phyloP scores from a whole-genome alignment of 2,888 invertebrate genomes.

The Dione juno region DNA sequence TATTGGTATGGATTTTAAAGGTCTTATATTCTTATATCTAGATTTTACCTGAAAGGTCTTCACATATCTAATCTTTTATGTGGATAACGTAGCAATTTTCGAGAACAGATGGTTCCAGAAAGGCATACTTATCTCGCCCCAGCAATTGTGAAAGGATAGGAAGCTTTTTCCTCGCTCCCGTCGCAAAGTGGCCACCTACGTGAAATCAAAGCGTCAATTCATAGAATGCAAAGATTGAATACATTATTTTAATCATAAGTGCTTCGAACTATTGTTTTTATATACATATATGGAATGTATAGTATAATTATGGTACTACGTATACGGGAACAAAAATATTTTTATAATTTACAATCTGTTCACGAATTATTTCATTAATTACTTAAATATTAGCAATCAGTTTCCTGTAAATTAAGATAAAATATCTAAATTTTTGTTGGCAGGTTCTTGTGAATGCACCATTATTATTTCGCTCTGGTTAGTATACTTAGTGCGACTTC shows the following conservation, averaged over 20 bases:
- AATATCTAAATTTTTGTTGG: too few species aligned
- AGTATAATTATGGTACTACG: too few species aligned
- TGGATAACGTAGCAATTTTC: conserved; percentile 43
- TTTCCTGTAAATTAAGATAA: too few species aligned
- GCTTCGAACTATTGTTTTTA: neutral
- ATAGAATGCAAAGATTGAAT: conserved; percentile 42
- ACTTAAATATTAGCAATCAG: too few species aligned
- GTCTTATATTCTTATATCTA: neutral
- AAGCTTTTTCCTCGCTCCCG: conserved; percentile 59
- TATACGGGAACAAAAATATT: too few species aligned
- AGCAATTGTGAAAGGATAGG: conserved; percentile 59
- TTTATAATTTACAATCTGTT: too few species aligned
- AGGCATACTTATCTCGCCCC: conserved; percentile 59
- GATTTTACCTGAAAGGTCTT: conserved; percentile 18
- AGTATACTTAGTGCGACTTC: too few species aligned
- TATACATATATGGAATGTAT: too few species aligned
- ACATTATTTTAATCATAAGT: conserved; percentile 28
- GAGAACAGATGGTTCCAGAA: conserved; percentile 46
- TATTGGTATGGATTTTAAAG: neutral
- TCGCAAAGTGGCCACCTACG: conserved; percentile 59
- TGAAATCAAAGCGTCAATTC: conserved; percentile 56
- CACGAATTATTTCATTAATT: too few species aligned
- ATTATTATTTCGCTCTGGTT: too few species aligned
- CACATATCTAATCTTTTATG: conserved; percentile 33
- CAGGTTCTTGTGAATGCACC: too few species aligned